These are phyloP conservation scores for Synaphobranchus kaupii DNA, from an alignment of 2,797 vertebrate species.

Conservation along the genomic window DNA sequence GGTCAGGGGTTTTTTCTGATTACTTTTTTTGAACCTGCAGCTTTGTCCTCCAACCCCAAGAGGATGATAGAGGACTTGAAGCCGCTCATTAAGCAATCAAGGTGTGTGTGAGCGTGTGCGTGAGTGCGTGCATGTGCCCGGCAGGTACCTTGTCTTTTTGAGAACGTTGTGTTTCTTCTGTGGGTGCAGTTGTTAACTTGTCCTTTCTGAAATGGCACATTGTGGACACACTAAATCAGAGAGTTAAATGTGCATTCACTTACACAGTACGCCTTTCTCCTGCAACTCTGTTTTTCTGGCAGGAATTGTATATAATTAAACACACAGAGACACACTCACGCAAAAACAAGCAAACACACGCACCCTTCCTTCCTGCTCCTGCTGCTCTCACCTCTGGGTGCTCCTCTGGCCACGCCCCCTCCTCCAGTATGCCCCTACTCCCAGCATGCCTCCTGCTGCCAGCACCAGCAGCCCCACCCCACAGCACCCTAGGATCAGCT, in stretches of 20 bases:
- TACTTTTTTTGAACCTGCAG: no score
- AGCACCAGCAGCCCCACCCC: background rate
- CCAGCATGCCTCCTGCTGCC: background rate
- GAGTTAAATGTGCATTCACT: no score
- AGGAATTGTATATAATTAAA: background rate
- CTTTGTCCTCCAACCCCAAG: no score
- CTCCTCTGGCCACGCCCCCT: background rate
- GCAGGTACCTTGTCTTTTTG: constrained; percentile 15
- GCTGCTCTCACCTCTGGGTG: constrained; percentile 19
- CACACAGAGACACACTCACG: background rate
- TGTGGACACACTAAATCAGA: background rate
- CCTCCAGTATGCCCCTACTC: background rate
- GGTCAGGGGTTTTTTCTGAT: no score
- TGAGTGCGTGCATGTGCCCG: background rate
- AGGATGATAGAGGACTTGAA: no score
- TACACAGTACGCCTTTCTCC: no score
- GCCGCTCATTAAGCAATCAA: background rate
- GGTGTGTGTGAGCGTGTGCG: background rate
- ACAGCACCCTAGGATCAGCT: background rate
- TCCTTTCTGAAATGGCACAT: background rate
- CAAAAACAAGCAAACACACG: background rate
- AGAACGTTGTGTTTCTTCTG: background rate
- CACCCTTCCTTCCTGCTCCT: background rate
- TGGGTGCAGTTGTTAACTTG: background rate
- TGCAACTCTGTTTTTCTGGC: background rate